Conservation (phyloP, 1,140 invertebrate genomes). For the Drosophila albomicans region DNA sequence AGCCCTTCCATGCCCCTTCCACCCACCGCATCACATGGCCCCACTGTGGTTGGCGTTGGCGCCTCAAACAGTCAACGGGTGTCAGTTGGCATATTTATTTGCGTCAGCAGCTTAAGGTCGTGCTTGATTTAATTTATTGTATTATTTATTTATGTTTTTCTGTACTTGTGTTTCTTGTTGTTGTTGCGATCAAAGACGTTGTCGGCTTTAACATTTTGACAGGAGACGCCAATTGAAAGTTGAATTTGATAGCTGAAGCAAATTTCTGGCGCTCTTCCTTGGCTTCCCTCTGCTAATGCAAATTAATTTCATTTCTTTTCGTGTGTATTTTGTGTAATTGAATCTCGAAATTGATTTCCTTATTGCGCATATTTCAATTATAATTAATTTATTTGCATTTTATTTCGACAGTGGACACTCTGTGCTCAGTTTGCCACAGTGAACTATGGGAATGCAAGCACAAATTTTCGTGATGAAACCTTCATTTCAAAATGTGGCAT, state of each 20-base stretch:
- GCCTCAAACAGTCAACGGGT: conserved; percentile 39
- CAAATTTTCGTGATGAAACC: too few species aligned
- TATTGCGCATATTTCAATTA: conserved; percentile 27
- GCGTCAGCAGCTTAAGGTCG: conserved; percentile 54
- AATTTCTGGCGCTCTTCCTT: conserved; percentile 5
- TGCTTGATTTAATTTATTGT: conserved; percentile 69
- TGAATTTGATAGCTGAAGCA: conserved; percentile 12
- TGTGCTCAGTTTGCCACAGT: not conserved
- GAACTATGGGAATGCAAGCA: not conserved
- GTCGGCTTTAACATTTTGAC: conserved; percentile 29
- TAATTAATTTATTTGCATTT: conserved; percentile 52
- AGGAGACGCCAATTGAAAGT: conserved; percentile 43
- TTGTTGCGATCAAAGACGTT: conserved; percentile 52
- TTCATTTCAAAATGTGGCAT: too few species aligned
- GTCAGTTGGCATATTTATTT: conserved; percentile 53
- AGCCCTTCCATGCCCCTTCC: not conserved
- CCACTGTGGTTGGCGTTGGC: not conserved
- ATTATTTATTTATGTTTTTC: conserved; percentile 66
- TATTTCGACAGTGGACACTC: not conserved
- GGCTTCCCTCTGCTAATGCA: conserved; percentile 24
- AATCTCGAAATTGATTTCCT: conserved; percentile 46
- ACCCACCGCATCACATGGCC: not conserved
- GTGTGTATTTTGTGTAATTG: conserved; percentile 43
- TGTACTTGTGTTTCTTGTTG: conserved; percentile 15
- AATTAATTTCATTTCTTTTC: conserved; percentile 41